Evolutionary conservation across 64 coral and sea anemone genomes (phyloP), one percentile per base, ranked within the genome.

Genomic region (Platygyra sinensis): DNA sequence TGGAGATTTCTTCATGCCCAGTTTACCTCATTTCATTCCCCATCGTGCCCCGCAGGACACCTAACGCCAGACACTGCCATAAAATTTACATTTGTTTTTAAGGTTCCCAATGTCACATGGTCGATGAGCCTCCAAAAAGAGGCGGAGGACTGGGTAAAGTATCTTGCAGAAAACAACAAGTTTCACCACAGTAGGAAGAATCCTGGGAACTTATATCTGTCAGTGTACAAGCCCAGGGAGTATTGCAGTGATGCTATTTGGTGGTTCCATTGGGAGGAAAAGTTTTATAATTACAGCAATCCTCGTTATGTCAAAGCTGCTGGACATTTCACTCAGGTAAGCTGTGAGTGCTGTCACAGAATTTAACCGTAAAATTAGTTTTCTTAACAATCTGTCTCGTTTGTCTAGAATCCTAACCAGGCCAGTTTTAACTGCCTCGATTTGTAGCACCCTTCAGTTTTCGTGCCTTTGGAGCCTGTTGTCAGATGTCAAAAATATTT

Each of bases 91-190:
- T 57, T 57, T 57, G 2, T 69, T 69, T 46, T 46, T 9, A 42
- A 84, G 81, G 81, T 84, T 16, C 32, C 20, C 5, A 46, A 64
- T 38, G 81, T 84, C 81, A 84, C 81, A 22, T 84, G 81, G 81
- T 84, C 81, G 10, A 27, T 16, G 32, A 27, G 22, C 36, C 81
- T 84, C 16, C 81, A 84, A 71, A 71, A 84, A 50, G 62, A 84
- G 63, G 81, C 81, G 18, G 62, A 84, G 36, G 62, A 67, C 22
- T 84, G 81, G 81, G 62, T 71, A 0, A 84, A 84, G 30, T 72
- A 84, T 38, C 31, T 84, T 32, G 81, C 81, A 67, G 62, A 84
- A 11, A 84, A 84, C 81, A 84, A 84, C 81, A 84, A 71, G 39
- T 84, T 84, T 71, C 20, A 84, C 8, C 81, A 84, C 39, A 71